Conservation (phyloP, 92 coral and sea anemone species). For the Actinostola sp. region DNA sequence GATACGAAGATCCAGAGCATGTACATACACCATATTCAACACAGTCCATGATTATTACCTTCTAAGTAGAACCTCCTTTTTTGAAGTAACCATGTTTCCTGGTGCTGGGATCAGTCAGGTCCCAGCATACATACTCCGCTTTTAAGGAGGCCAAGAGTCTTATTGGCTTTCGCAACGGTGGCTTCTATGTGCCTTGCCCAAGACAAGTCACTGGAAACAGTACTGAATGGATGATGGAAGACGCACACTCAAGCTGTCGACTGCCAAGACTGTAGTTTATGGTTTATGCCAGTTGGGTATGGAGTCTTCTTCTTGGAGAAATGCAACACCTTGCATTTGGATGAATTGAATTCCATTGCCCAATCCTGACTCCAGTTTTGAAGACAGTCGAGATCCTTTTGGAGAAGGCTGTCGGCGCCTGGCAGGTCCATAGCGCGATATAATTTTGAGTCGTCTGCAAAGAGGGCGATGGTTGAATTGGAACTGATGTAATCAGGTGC, state of each 20-base stretch:
- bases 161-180: constrained; percentile 8
- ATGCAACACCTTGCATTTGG: constrained; percentile 20
- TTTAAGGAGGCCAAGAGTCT: constrained; percentile 17
- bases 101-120: too few relatives aligned
- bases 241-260: constrained; percentile 8
- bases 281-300: background rate
- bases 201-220: constrained; percentile 28
- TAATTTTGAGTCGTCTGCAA: constrained; percentile 53
- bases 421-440: constrained; percentile 12
- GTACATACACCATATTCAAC: too few relatives aligned
- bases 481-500: background rate
- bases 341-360: constrained; percentile 15
- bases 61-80: too few relatives aligned
- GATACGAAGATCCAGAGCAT: too few relatives aligned
- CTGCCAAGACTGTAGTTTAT: constrained; percentile 19
- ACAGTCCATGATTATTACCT: too few relatives aligned
- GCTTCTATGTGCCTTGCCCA: constrained; percentile 19
- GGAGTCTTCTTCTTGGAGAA: background rate
- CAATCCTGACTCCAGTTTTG: constrained; percentile 24
- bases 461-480: constrained; percentile 31
- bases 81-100: too few relatives aligned
- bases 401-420: background rate
- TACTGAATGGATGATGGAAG: constrained; percentile 24
- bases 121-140: constrained; percentile 6
- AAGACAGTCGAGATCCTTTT: constrained; percentile 19